These are phyloP conservation scores for Silurus aristotelis DNA, from an alignment of 2,797 vertebrate species.

Conservation along the genomic window DNA sequence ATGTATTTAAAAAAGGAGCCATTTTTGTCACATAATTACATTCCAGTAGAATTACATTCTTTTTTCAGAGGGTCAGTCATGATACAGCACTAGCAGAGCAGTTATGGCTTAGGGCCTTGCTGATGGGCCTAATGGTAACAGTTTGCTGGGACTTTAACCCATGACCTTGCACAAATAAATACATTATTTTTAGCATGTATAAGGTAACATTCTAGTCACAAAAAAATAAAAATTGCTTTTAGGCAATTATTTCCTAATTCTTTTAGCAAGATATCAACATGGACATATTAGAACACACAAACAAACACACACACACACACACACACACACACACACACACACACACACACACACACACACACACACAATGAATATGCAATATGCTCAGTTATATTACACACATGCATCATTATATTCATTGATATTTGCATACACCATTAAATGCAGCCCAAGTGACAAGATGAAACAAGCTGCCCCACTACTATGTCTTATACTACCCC, in stretches of 20 bases:
- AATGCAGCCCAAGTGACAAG: not conserved
- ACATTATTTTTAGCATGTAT: not conserved
- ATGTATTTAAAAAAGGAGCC: not conserved
- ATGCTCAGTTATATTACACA: not conserved
- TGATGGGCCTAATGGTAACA: not conserved
- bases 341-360: too few species aligned
- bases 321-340: too few species aligned
- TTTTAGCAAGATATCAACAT: too few species aligned
- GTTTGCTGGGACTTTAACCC: not conserved
- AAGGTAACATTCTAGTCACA: not conserved
- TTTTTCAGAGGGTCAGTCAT: not conserved
- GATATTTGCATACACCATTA: not conserved
- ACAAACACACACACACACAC: too few species aligned
- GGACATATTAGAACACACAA: too few species aligned
- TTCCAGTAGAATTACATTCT: not conserved
- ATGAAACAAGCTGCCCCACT: not conserved
- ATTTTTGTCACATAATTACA: not conserved
- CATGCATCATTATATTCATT: not conserved
- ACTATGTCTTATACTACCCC: constrained; percentile 1
- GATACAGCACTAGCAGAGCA: not conserved
- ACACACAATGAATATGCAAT: not conserved
- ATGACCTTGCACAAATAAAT: not conserved
- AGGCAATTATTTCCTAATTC: not conserved
- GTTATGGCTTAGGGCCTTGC: not conserved
- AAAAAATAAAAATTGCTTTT: not conserved